Base-by-base conservation (phyloP, 1,140 invertebrate genomes). In the Drosophila aff. region DNA sequence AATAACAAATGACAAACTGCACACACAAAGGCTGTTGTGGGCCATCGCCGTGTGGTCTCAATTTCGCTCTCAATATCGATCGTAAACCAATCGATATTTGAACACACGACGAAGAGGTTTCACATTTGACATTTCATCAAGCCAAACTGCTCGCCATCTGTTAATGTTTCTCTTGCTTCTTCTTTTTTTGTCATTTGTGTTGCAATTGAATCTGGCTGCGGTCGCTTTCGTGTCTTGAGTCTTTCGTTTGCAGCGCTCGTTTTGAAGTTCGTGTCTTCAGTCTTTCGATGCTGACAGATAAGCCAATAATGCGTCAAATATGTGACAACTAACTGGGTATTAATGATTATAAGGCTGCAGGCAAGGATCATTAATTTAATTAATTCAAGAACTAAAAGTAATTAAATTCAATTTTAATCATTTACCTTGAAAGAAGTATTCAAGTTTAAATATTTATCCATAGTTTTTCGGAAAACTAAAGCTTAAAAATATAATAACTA, bases 111-210 rank as follows among this genome's bases (percentile, higher is more conserved):
- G 41, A 57, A 64, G 50, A 16, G 64, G 64, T 78, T 78, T 69
- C 74, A 78, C 75, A 77, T 78, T 78, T 78, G 75, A 77, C 75
- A 78, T 78, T 78, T 78, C 43, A 28, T 67, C 74, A 74, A 31
- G 67, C 55, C 53, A 50, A 33, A 41, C 38, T 36, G 44, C 40
- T 61, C 13, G 43, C 43, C 58, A 64, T 47, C 26, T 69, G 28
- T 60, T 63, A 31, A 18, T 50, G 16, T 23, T 18, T 64, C 16
- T 64, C 58, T 13, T 15, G 16, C 55, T 43, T 57, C 13, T 46
- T 33, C 8, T 11, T 23, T 16, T 53, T 53, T 1, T 36, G 4
- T 33, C 8, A 10, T 38, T 23, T 55, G 38, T 69, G 67, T 68
- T 74, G 71, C 73, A 74, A 74, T 74, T 61, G 68, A 44, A 74